Conservation (phyloP, 2,888 invertebrate species). For the Drosophila fulvimacula region DNA sequence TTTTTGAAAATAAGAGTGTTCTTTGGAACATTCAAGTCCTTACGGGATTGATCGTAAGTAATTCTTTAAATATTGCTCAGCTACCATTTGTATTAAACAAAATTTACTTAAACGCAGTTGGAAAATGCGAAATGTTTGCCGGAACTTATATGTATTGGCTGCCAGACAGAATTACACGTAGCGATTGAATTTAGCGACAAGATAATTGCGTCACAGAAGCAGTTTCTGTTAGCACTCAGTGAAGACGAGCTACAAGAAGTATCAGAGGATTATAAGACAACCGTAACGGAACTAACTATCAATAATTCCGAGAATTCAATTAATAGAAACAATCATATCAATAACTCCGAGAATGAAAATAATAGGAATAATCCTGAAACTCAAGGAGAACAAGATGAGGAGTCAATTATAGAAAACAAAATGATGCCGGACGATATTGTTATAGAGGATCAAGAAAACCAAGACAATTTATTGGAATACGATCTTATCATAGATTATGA, state of each 20-base stretch:
- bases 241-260: slow-evolving; percentile 38
- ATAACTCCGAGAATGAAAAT: slow-evolving; percentile 8
- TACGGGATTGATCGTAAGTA: slow-evolving; percentile 47
- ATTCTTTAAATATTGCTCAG: not conserved
- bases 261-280: slow-evolving; percentile 33
- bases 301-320: slow-evolving; percentile 11
- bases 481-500: slow-evolving; percentile 43
- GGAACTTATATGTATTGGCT: slow-evolving; percentile 48
- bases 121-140: slow-evolving; percentile 43
- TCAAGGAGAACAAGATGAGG: slow-evolving; percentile 11
- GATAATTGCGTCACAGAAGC: slow-evolving; percentile 44
- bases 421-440: not conserved
- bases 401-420: slow-evolving; percentile 8
- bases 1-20: slow-evolving; percentile 47
- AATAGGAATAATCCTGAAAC: slow-evolving; percentile 4
- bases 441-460: slow-evolving; percentile 5
- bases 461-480: slow-evolving; percentile 29
- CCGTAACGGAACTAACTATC: slow-evolving; percentile 16
- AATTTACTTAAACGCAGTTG: slow-evolving; percentile 20
- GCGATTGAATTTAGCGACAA: slow-evolving; percentile 52
- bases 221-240: slow-evolving; percentile 36
- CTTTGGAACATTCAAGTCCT: slow-evolving; percentile 47
- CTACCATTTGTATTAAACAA: not conserved
- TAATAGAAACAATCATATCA: not conserved
- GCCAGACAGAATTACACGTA: slow-evolving; percentile 43